A percentile compares a stretch with the other conserved stretches of the same genome.
These are phyloP conservation scores for Tragelaphus strepsiceros DNA, from an alignment of 2,113 vertebrate genomes.

Conservation along the genomic window DNA sequence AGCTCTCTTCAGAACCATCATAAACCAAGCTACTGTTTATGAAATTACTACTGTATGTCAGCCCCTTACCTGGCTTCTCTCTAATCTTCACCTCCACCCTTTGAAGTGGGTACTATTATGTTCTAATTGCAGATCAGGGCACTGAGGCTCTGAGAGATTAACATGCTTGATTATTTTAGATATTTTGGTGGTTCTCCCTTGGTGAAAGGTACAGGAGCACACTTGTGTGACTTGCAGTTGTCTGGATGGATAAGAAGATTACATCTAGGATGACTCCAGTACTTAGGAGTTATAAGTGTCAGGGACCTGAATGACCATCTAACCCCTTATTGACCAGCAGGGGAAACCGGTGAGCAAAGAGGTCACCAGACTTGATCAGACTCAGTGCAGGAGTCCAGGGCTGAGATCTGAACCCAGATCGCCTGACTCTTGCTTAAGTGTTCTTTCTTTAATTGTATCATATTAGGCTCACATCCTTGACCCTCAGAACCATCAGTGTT, in stretches of 20 bases:
- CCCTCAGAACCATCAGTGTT: neutral
- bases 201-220: neutral
- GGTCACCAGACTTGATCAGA: neutral
- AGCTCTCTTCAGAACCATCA: neutral
- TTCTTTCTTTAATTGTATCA: neutral
- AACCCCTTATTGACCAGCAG: neutral
- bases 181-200: neutral
- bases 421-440: neutral
- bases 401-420: neutral
- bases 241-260: neutral
- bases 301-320: neutral
- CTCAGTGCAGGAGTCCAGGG: neutral
- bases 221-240: neutral
- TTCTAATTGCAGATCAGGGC: conserved; percentile 29
- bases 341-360: neutral
- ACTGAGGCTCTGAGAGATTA: neutral
- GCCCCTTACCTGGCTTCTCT: neutral
- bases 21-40: conserved; percentile 4
- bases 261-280: neutral
- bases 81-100: conserved; percentile 8
- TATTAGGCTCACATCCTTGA: neutral
- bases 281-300: neutral
- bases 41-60: neutral
- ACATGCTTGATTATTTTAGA: neutral
- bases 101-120: conserved; percentile 42